Conservation (phyloP, 2,888 invertebrate species). For the Drosophila paracracens region DNA sequence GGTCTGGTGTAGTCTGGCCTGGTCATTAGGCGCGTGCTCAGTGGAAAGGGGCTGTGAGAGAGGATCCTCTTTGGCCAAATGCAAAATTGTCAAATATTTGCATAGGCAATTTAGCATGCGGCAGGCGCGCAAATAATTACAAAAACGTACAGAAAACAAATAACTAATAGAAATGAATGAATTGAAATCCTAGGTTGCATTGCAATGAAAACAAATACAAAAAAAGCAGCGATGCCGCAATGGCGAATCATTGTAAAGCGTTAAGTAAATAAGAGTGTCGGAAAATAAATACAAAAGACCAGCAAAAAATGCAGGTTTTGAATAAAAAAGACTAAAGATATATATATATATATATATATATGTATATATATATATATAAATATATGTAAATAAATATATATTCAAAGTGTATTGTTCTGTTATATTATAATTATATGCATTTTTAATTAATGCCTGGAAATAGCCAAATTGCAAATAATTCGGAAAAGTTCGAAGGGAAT, state of each 20-base stretch:
- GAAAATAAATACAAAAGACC: constrained; percentile 34
- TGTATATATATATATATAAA: background rate
- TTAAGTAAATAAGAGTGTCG: constrained; percentile 51
- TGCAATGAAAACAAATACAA: constrained; percentile 50
- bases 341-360: background rate
- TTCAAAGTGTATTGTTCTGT: constrained; percentile 2
- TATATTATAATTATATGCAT: constrained; percentile 16
- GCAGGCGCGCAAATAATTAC: constrained; percentile 78
- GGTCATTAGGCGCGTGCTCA: constrained; percentile 62
- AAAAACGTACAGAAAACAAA: constrained; percentile 76
- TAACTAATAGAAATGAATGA: constrained; percentile 75
- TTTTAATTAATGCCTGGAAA: constrained; percentile 8
- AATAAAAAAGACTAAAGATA: constrained; percentile 9
- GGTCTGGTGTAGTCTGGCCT: background rate
- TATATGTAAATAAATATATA: background rate
- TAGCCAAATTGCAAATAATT: background rate
- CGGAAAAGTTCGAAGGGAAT: background rate
- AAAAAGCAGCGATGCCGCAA: constrained; percentile 35
- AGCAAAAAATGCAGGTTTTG: constrained; percentile 32
- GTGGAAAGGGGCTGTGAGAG: constrained; percentile 2
- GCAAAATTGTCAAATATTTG: constrained; percentile 82
- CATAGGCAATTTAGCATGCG: constrained; percentile 81
- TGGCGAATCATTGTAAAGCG: constrained; percentile 55
- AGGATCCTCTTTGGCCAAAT: constrained; percentile 62
- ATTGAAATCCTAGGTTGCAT: constrained; percentile 33